phyloP scores from a whole-genome alignment of 2,113 vertebrate species.

The Scopus umbretta region DNA sequence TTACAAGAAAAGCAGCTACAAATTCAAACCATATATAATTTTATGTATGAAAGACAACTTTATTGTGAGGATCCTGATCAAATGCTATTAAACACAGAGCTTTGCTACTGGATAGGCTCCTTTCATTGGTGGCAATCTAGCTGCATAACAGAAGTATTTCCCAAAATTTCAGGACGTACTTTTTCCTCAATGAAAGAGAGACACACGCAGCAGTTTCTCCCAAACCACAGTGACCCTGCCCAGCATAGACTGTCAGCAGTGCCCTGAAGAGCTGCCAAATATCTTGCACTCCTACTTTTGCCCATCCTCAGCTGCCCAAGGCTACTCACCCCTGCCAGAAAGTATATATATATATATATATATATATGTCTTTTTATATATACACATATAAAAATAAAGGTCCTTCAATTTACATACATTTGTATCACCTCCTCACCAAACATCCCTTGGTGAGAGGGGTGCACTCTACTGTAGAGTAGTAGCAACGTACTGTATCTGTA shows the following conservation, averaged over 20 bases:
- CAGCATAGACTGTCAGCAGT: background rate
- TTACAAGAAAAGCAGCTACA: background rate
- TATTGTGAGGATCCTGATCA: background rate
- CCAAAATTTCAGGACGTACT: background rate
- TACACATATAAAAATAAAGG: background rate
- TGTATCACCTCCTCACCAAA: background rate
- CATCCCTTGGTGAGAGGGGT: background rate
- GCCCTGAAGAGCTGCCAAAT: background rate
- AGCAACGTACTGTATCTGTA: background rate
- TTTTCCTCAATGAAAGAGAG: background rate
- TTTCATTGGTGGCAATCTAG: background rate
- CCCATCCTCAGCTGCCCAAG: background rate
- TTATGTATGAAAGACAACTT: background rate
- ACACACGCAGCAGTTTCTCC: background rate
- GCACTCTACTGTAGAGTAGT: background rate
- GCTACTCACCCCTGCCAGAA: background rate
- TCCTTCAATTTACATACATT: background rate
- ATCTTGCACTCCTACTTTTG: background rate
- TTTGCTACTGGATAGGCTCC: background rate
- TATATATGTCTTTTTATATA: background rate
- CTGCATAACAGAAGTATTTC: background rate
- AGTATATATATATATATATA: background rate
- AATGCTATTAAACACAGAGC: background rate
- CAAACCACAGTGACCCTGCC: background rate
- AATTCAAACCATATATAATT: background rate